Base-by-base conservation (phyloP, 53 echinoderm and acorn worm genomes). In the Echinometra lucunter region DNA sequence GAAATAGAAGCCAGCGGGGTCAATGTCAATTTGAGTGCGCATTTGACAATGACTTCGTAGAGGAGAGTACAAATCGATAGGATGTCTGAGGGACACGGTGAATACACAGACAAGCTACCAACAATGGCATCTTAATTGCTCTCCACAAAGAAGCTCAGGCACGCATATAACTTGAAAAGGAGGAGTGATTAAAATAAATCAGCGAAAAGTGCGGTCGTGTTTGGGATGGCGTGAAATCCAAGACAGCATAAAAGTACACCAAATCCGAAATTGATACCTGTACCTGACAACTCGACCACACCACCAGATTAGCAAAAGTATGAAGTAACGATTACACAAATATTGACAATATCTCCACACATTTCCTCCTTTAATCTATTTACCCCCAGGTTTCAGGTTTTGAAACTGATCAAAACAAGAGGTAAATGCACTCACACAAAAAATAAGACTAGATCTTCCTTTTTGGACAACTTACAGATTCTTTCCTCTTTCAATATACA, bases 41-140 rank as follows among this genome's bases (percentile, higher is more conserved):
- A 94, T 57, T 35, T 55, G 60, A 94, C 83, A 94, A 94, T 83
- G 94, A 83, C 85, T 94, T 63, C 19, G 66, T 42, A n/a, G 35
- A 82, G n/a, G n/a, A n/a, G 93, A 94, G 94, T 83, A 94, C 83
- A 82, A 94, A 94, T 94, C 94, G 66, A 94, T 94, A 94, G 94
- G 45, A 82, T 35, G 66, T 83, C 82, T 94, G 94, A 58, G 63
- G 63, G 60, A 49, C 28, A 58, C 12, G 44, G 37, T 58, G 87
- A 94, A 66, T 66, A 63, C 82, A 58, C 82, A 27, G 85, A 94
- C 94, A 94, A 57, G 85, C 60, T 21, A 94, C 66, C 66, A 60
- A 94, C 82, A 83, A 94, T 42, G 60, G 21, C 27, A 38, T 66
- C 94, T 83, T 94, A 94, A 94, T 94, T 94, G 94, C 85, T 58